Evolutionary conservation across 2,113 vertebrate genomes (phyloP).

Genomic region (human): GRCh38 chr11:60975501-60976000

Average conservation of each 20-base stretch:
- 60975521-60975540: fast-evolving
- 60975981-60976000: background rate
- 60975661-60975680: background rate
- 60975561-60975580: background rate
- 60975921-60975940: background rate
- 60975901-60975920: background rate
- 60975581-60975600: background rate
- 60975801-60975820: background rate
- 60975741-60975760: background rate
- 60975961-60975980: background rate
- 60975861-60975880: background rate
- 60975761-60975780: background rate
- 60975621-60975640: background rate
- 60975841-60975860: background rate
- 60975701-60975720: background rate
- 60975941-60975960: background rate
- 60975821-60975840: background rate
- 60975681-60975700: background rate
- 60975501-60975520: background rate
- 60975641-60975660: background rate
- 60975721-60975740: background rate
- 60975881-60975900: background rate
- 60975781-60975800: background rate
- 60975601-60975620: background rate
- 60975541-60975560: background rate